Evolutionary conservation across 2,113 vertebrate species (phyloP).

Genomic region (Alces alces): DNA sequence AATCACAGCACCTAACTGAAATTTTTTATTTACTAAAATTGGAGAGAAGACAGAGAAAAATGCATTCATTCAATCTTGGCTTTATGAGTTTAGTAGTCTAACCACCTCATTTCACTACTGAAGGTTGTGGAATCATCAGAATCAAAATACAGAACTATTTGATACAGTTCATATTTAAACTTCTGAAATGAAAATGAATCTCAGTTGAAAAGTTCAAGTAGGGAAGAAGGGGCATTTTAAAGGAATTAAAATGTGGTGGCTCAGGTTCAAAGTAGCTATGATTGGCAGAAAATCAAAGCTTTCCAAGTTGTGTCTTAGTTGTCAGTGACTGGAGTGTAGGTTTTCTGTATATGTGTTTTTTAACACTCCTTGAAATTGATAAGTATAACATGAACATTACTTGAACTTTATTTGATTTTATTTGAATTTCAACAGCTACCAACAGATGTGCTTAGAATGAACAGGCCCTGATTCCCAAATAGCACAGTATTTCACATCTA

Average conservation of each 20-base stretch:
- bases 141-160: neutral
- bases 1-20: neutral
- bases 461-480: slow-evolving; percentile 29
- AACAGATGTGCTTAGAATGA: slow-evolving; percentile 52
- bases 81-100: neutral
- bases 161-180: neutral
- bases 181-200: slow-evolving; percentile 34
- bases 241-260: neutral
- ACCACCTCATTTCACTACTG: neutral
- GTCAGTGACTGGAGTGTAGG: neutral
- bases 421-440: slow-evolving; percentile 55
- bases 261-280: neutral
- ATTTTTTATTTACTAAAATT: neutral
- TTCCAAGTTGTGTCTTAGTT: neutral
- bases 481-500: slow-evolving; percentile 54
- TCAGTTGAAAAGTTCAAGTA: slow-evolving; percentile 35
- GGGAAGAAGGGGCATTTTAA: neutral
- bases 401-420: slow-evolving; percentile 56
- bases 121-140: neutral
- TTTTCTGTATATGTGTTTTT: slow-evolving; percentile 10
- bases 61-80: neutral
- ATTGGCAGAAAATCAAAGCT: neutral
- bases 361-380: neutral
- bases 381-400: slow-evolving; percentile 36
- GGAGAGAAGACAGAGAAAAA: neutral